Conservation (phyloP, 2,888 invertebrate species). For the Glyphotaelius pellucidus region DNA sequence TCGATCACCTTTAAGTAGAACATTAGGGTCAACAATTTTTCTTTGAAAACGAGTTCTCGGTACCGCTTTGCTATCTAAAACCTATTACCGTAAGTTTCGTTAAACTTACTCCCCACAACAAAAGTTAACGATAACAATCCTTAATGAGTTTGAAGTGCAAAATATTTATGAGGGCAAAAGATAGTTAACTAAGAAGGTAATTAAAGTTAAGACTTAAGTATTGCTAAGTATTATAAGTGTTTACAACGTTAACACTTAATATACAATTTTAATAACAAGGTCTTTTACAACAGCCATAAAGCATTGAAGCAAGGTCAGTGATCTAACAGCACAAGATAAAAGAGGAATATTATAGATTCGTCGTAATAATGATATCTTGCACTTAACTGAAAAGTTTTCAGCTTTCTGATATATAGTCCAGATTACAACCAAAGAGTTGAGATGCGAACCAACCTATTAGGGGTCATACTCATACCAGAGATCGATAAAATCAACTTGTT, state of each 20-base stretch:
- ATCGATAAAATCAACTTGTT: slow-evolving; percentile 36
- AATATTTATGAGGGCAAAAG: not conserved
- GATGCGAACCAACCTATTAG: not conserved
- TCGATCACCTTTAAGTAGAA: too few species aligned
- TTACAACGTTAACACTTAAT: not conserved
- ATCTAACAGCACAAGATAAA: not conserved
- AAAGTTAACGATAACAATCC: not conserved
- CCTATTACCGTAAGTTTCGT: not conserved
- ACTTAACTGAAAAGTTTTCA: not conserved
- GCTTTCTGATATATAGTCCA: not conserved
- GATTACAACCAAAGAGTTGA: not conserved
- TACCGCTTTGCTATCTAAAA: not conserved
- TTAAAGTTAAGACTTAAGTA: not conserved
- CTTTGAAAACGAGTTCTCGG: not conserved
- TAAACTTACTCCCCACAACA: not conserved
- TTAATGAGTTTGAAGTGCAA: not conserved
- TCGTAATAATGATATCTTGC: not conserved
- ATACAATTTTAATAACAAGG: not conserved
- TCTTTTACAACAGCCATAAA: not conserved
- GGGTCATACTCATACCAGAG: slow-evolving; percentile 24
- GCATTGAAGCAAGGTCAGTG: not conserved
- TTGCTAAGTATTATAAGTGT: not conserved
- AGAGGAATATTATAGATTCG: not conserved
- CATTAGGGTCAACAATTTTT: too few species aligned
- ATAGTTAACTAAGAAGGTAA: not conserved